These are phyloP conservation scores for Holacanthella duospinosa DNA, from an alignment of 2,888 invertebrate species.

Conservation along the genomic window DNA sequence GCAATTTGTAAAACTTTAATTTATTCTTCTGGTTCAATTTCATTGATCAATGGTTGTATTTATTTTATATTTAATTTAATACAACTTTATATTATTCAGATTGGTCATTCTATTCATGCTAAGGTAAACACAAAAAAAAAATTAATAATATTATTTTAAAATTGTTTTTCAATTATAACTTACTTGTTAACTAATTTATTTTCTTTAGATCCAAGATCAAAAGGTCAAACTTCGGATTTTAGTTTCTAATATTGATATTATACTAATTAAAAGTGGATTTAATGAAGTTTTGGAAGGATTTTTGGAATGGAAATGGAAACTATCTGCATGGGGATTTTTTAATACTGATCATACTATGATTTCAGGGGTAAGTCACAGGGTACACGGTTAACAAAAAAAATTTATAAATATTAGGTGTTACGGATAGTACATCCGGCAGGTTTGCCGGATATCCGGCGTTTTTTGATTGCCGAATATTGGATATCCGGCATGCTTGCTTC, in stretches of 20 bases:
- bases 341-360: not conserved
- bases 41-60: not conserved
- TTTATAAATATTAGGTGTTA: no score
- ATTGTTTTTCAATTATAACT: not conserved
- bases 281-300: not conserved
- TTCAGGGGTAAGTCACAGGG: not conserved
- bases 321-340: conserved; percentile 1
- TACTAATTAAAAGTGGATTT: not conserved
- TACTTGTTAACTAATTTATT: no score
- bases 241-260: not conserved
- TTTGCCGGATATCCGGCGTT: no score
- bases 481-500: no score
- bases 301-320: not conserved
- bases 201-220: not conserved
- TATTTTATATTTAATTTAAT: not conserved
- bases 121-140: not conserved
- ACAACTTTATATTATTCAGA: not conserved
- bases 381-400: no score
- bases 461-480: no score
- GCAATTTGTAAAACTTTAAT: not conserved
- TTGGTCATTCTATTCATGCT: not conserved
- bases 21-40: not conserved
- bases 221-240: not conserved
- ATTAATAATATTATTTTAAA: not conserved
- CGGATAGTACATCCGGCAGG: no score